Conservation (phyloP, 2,888 invertebrate genomes). For the Apotomis turbidana region DNA sequence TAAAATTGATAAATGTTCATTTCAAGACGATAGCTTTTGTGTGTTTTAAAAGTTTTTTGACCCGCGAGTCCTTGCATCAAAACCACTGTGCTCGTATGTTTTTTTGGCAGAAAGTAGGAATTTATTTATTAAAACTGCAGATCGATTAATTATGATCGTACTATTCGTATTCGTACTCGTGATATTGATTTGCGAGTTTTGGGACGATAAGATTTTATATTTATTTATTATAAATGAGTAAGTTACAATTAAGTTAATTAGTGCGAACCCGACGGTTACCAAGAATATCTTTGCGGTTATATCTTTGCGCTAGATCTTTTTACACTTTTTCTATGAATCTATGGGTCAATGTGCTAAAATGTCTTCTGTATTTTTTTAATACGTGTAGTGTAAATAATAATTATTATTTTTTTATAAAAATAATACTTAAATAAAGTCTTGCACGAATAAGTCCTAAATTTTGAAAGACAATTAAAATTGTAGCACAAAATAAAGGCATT, state of each 20-base stretch:
- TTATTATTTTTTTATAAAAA: too few relatives aligned
- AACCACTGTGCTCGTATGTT: constrained; percentile 34
- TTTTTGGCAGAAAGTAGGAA: too few relatives aligned
- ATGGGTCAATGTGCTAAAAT: constrained; percentile 3
- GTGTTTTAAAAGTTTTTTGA: constrained; percentile 26
- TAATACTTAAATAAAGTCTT: too few relatives aligned
- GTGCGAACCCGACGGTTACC: not conserved
- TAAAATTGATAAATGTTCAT: constrained; percentile 23
- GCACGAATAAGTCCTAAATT: too few relatives aligned
- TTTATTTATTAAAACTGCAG: too few relatives aligned
- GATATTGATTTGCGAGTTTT: constrained; percentile 7
- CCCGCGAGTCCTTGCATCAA: constrained; percentile 6
- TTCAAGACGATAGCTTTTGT: constrained; percentile 17
- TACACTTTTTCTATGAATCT: constrained; percentile 1
- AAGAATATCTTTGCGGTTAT: not conserved
- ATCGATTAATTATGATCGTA: too few relatives aligned
- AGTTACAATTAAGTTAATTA: not conserved
- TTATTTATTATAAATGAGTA: not conserved
- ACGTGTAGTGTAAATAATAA: too few relatives aligned
- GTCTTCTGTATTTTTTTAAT: too few relatives aligned
- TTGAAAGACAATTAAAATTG: too few relatives aligned
- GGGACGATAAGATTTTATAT: too few relatives aligned
- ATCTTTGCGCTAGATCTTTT: constrained; percentile 11
- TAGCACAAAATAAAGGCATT: too few relatives aligned
- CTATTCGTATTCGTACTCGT: too few relatives aligned